Percentiles rank a stretch among this genome's conserved stretches.
Conservation (phyloP, 2,888 invertebrate genomes). For the Julus scanicus region DNA sequence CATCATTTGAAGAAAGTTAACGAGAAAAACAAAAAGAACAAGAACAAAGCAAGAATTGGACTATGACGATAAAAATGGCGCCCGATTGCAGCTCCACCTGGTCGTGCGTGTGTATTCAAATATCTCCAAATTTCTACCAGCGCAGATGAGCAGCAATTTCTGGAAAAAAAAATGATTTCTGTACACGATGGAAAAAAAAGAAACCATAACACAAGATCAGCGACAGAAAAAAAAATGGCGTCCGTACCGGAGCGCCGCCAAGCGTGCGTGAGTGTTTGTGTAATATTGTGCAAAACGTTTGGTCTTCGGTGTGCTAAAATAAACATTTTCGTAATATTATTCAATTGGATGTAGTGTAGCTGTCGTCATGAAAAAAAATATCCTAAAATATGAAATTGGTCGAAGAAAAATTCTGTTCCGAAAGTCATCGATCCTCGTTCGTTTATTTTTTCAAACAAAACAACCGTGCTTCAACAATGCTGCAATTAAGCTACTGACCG, state of each 20-base stretch:
- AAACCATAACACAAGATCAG: slow-evolving; percentile 3
- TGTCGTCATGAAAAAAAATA: slow-evolving; percentile 43
- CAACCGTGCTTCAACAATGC: slow-evolving; percentile 11
- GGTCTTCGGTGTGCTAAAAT: slow-evolving; percentile 43
- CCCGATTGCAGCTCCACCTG: slow-evolving; percentile 25
- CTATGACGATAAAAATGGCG: not conserved
- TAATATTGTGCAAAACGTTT: slow-evolving; percentile 45
- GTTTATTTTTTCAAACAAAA: slow-evolving; percentile 8
- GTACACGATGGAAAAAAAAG: not conserved
- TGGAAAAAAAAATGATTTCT: not conserved
- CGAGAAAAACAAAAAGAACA: not conserved
- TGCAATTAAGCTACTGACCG: slow-evolving; percentile 32
- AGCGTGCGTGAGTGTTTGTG: slow-evolving; percentile 39
- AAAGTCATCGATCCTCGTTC: slow-evolving; percentile 37
- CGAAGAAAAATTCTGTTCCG: not conserved
- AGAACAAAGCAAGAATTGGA: not conserved
- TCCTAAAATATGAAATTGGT: slow-evolving; percentile 45
- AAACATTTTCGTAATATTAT: slow-evolving; percentile 45
- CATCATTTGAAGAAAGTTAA: not conserved
- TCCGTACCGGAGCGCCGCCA: slow-evolving; percentile 7
- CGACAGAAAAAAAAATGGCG: slow-evolving; percentile 26
- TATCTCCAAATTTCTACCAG: not conserved
- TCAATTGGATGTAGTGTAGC: slow-evolving; percentile 43
- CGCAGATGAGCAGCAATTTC: not conserved
- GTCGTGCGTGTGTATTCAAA: not conserved